Percentiles rank a stretch among this genome's conserved stretches.
phyloP scores from a whole-genome alignment of 2,113 vertebrate species.

The Psittacus erithacus region DNA sequence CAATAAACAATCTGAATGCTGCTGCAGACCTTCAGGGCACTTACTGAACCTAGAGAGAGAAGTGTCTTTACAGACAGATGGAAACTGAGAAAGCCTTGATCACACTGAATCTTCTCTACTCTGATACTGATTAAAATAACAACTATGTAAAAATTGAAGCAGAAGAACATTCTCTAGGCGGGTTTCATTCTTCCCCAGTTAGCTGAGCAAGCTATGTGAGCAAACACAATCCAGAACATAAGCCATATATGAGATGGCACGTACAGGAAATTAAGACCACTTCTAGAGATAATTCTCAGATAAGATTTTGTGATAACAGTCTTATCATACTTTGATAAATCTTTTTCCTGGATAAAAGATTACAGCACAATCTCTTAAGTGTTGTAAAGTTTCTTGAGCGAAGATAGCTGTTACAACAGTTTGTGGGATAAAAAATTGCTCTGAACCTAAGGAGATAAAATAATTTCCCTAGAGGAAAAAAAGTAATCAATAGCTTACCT shows the following conservation, averaged over 20 bases:
- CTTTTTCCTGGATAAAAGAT: background rate
- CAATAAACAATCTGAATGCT: background rate
- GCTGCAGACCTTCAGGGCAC: background rate
- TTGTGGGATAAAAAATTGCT: background rate
- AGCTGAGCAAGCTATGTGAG: background rate
- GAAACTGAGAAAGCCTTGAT: background rate
- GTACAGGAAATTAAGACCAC: background rate
- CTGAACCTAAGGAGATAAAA: background rate
- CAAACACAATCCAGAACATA: background rate
- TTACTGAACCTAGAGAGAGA: background rate
- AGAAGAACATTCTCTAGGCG: background rate
- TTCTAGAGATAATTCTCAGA: background rate
- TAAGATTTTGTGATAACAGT: background rate
- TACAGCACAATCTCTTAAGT: background rate
- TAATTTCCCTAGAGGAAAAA: background rate
- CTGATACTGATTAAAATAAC: background rate
- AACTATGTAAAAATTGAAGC: background rate
- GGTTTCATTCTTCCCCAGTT: background rate
- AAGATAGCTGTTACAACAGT: background rate
- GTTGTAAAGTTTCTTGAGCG: background rate
- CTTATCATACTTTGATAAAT: background rate
- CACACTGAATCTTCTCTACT: background rate
- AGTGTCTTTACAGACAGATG: background rate
- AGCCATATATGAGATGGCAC: background rate
- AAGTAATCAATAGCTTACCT: background rate